Evolutionary conservation across 2,888 invertebrate genomes (phyloP).

Genomic region (Drosophila pseudotakahashii): DNA sequence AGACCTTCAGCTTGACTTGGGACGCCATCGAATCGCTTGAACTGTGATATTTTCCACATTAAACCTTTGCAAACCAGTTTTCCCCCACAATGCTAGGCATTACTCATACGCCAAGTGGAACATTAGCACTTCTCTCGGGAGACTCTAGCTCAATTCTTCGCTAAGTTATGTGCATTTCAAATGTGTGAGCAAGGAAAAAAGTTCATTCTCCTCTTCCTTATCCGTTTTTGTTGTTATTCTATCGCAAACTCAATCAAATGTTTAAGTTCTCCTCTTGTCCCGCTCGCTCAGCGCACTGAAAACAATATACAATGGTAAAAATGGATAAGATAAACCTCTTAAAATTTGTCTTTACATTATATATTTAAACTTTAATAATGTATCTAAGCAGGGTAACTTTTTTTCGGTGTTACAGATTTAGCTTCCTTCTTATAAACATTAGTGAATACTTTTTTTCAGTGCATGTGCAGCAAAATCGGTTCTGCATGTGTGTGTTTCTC

Average conservation of each 20-base stretch:
- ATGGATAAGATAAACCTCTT: too few relatives aligned
- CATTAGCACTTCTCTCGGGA: conserved; percentile 25
- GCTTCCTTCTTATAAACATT: too few relatives aligned
- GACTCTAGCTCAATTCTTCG: conserved; percentile 6
- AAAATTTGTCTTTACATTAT: neutral
- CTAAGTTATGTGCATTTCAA: conserved; percentile 68
- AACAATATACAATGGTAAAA: neutral
- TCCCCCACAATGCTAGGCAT: conserved; percentile 24
- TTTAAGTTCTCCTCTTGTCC: conserved; percentile 47
- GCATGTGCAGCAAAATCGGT: conserved; percentile 42
- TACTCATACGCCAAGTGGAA: conserved; percentile 62
- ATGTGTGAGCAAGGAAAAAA: conserved; percentile 47
- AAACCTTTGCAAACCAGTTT: conserved; percentile 39
- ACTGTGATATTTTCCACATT: conserved; percentile 67
- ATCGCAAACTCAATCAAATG: conserved; percentile 68
- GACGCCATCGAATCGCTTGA: conserved; percentile 36
- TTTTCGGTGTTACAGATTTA: too few relatives aligned
- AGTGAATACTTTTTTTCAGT: conserved; percentile 1
- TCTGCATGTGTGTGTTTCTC: conserved; percentile 55
- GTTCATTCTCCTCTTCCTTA: conserved; percentile 57
- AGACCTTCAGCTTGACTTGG: conserved; percentile 34
- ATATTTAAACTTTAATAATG: neutral
- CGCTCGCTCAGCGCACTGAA: conserved; percentile 8
- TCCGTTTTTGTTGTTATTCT: conserved; percentile 33
- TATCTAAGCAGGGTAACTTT: neutral